A percentile compares a stretch with the other conserved stretches of the same genome.
Conservation (phyloP, 2,888 invertebrate species). For the Netelia virgata region DNA sequence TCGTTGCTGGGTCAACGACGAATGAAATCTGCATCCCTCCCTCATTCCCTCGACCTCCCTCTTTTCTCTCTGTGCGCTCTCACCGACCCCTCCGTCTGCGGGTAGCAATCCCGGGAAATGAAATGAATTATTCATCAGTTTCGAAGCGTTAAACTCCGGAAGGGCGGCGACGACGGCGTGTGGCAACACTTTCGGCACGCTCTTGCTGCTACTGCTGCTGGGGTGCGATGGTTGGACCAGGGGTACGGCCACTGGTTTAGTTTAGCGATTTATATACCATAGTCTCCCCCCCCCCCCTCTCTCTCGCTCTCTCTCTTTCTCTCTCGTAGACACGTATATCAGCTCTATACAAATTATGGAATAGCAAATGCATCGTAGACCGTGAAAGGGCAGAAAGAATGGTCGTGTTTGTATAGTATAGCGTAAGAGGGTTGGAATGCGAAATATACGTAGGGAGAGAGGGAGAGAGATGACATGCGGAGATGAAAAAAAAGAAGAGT, state of each 20-base stretch:
- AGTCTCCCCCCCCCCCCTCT: conserved; percentile 37
- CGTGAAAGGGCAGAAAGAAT: conserved; percentile 23
- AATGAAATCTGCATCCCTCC: conserved; percentile 70
- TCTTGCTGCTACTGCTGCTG: neutral
- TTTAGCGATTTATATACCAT: conserved; percentile 16
- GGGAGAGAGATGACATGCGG: neutral
- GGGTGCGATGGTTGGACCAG: neutral
- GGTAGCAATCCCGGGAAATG: conserved; percentile 77
- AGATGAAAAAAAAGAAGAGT: conserved; percentile 10
- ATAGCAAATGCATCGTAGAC: conserved; percentile 25
- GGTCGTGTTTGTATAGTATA: neutral
- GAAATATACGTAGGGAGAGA: neutral
- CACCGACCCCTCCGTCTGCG: conserved; percentile 40
- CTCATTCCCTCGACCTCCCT: conserved; percentile 66
- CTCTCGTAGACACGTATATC: conserved; percentile 33
- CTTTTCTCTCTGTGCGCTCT: conserved; percentile 56
- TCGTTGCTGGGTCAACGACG: conserved; percentile 72
- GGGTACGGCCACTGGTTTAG: conserved; percentile 28
- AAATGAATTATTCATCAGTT: conserved; percentile 82
- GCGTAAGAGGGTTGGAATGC: too few relatives aligned
- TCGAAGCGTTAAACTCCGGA: conserved; percentile 74
- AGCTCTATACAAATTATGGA: conserved; percentile 50
- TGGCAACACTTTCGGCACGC: conserved; percentile 63
- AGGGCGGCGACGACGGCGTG: conserved; percentile 29
- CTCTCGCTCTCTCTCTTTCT: neutral